Evolutionary conservation across 2,113 vertebrate species (phyloP).

Genomic region (Toxotes jaculatrix): DNA sequence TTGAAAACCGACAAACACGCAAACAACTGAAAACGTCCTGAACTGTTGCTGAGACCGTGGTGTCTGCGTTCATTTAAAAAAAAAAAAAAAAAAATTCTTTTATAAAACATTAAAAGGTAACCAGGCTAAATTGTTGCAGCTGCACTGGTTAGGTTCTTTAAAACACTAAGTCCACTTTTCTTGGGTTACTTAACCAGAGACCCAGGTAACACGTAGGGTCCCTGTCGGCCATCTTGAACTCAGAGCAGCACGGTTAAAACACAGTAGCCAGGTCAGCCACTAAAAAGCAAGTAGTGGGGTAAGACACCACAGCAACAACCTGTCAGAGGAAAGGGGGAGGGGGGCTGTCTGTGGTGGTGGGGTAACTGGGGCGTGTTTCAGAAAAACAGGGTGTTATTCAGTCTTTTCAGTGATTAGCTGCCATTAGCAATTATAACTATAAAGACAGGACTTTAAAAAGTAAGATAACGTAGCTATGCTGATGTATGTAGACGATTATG

Average conservation of each 20-base stretch:
- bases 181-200: background rate
- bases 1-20: background rate
- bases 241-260: no score
- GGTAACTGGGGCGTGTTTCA: background rate
- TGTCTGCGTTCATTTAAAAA: no score
- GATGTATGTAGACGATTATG: background rate
- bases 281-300: background rate
- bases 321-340: background rate
- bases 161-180: background rate
- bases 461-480: background rate
- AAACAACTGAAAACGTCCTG: background rate
- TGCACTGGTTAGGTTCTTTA: no score
- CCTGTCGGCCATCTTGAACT: no score
- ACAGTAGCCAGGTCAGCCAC: background rate
- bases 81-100: no score
- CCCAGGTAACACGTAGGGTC: background rate
- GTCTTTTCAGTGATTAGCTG: constrained; percentile 12
- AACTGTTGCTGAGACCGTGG: background rate
- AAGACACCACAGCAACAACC: no score
- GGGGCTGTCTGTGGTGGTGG: no score
- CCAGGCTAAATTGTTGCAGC: no score
- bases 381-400: background rate
- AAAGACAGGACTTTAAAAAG: background rate
- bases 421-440: background rate
- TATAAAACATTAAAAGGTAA: no score